Conservation (phyloP, 30 jellyfish, hydroid and myxozoan genomes). For the Aurelia coerulea region DNA sequence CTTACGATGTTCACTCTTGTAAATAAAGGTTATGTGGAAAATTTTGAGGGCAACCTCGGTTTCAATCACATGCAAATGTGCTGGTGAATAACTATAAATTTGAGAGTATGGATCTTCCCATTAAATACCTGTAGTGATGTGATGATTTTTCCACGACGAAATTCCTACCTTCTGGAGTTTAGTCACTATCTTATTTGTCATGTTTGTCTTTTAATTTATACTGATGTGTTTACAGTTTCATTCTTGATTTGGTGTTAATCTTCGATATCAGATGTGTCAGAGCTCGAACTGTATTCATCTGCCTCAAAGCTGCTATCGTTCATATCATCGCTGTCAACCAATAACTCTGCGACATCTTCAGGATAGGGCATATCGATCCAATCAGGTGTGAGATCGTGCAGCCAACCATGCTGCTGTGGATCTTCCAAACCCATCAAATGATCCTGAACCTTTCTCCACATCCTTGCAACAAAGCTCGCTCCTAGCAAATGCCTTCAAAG, state of each 20-base stretch:
- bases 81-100: slow-evolving; percentile 8
- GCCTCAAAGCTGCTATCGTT: slow-evolving; percentile 19
- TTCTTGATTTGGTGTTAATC: slow-evolving; percentile 11
- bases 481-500: slow-evolving; percentile 30
- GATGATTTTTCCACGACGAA: not conserved
- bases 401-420: slow-evolving; percentile 33
- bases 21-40: not conserved
- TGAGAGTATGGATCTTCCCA: not conserved
- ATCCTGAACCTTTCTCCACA: slow-evolving; percentile 50
- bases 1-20: not conserved
- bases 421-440: slow-evolving; percentile 1
- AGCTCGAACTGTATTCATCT: slow-evolving; percentile 40
- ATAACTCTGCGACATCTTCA: slow-evolving; percentile 12
- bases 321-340: slow-evolving; percentile 46
- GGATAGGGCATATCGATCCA: slow-evolving; percentile 42
- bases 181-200: not conserved
- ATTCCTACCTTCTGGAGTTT: not conserved
- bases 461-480: slow-evolving; percentile 54
- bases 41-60: slow-evolving; percentile 22
- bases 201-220: not conserved
- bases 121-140: slow-evolving; percentile 24
- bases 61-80: not conserved
- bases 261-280: slow-evolving; percentile 14
- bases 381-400: slow-evolving; percentile 24
- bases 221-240: not conserved